phyloP scores from a whole-genome alignment of 1,140 invertebrate genomes.

The Eumaeus atala region DNA sequence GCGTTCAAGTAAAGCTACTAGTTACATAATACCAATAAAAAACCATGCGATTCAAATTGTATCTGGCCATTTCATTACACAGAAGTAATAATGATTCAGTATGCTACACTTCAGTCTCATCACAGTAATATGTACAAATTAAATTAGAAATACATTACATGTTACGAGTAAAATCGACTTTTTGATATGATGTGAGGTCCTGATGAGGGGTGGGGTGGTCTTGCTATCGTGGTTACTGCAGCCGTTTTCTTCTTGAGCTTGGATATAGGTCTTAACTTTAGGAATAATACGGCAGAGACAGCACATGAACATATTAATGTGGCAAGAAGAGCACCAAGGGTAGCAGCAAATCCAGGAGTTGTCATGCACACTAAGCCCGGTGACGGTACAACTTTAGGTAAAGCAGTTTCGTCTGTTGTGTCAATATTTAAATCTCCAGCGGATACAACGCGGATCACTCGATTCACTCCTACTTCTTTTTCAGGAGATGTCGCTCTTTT shows the following conservation, averaged over 20 bases:
- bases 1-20: slow-evolving; percentile 6
- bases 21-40: neutral
- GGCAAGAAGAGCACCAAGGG: slow-evolving; percentile 85
- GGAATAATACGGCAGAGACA: slow-evolving; percentile 87
- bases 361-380: slow-evolving; percentile 92
- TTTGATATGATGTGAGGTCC: slow-evolving; percentile 61
- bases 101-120: slow-evolving; percentile 65
- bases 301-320: slow-evolving; percentile 88
- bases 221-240: slow-evolving; percentile 61
- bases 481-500: slow-evolving; percentile 77
- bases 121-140: slow-evolving; percentile 73
- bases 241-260: slow-evolving; percentile 75
- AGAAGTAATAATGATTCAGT: slow-evolving; percentile 6
- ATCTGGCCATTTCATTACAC: no score
- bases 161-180: slow-evolving; percentile 70
- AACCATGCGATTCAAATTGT: no score
- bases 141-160: slow-evolving; percentile 36
- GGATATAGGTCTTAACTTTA: slow-evolving; percentile 82
- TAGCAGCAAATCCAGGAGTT: slow-evolving; percentile 90
- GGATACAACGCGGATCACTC: slow-evolving; percentile 89
- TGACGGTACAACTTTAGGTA: slow-evolving; percentile 81
- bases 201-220: slow-evolving; percentile 54
- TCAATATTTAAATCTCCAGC: slow-evolving; percentile 88
- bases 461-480: slow-evolving; percentile 87
- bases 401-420: slow-evolving; percentile 78